phyloP scores from a whole-genome alignment of 2,797 vertebrate genomes.

The Natrix natrix region DNA sequence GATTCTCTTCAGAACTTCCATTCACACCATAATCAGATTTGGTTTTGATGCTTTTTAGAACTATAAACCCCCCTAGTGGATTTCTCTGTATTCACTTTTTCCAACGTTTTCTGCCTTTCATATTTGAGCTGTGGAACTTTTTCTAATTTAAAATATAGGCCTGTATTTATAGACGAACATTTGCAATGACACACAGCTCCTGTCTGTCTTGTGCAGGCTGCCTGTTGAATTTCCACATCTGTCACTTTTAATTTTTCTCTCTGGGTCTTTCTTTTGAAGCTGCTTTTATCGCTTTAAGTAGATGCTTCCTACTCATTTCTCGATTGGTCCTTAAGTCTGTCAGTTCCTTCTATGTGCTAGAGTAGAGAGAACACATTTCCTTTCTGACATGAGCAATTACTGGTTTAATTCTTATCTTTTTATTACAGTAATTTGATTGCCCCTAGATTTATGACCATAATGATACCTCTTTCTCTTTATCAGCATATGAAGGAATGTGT shows the following conservation, averaged over 20 bases:
- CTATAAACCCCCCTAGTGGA: not conserved
- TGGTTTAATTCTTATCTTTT: not conserved
- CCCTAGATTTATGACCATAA: not conserved
- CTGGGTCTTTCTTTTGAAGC: not conserved
- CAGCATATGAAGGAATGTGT: not conserved
- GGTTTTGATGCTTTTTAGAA: not conserved
- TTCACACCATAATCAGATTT: not conserved
- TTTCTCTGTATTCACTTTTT: not conserved
- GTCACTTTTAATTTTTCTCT: not conserved
- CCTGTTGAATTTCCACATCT: not conserved
- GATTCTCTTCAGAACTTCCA: not conserved
- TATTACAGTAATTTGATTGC: not conserved
- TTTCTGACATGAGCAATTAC: not conserved
- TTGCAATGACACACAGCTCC: not conserved
- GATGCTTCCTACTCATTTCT: not conserved
- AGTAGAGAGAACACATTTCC: not conserved
- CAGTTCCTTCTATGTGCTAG: not conserved
- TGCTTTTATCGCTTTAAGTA: not conserved
- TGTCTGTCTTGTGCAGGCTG: not conserved
- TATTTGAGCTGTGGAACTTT: not conserved
- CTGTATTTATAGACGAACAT: not conserved
- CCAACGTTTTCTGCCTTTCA: not conserved
- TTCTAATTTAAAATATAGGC: not conserved
- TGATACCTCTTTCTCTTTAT: not conserved
- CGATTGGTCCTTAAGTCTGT: not conserved